Conservation (phyloP, 2,888 invertebrate genomes). For the Chrysopilus asiliformis region DNA sequence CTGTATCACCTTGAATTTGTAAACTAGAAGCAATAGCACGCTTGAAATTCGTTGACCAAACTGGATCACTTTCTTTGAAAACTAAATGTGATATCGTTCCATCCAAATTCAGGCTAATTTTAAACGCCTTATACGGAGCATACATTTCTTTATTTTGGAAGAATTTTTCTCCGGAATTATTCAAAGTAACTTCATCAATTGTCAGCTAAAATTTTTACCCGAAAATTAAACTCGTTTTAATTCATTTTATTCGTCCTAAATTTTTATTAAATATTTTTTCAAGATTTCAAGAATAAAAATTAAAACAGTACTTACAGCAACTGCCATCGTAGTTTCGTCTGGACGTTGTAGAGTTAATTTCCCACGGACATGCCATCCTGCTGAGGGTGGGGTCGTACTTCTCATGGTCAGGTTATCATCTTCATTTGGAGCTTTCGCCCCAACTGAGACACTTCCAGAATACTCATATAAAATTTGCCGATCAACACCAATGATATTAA, state of each 20-base stretch:
- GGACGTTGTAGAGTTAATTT: conserved; percentile 32
- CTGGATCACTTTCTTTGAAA: conserved; percentile 40
- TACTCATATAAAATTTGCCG: conserved; percentile 37
- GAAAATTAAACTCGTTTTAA: not conserved
- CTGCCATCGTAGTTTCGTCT: conserved; percentile 26
- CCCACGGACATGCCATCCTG: conserved; percentile 34
- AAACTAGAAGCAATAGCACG: conserved; percentile 50
- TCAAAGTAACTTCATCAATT: conserved; percentile 33
- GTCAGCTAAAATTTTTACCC: conserved; percentile 23
- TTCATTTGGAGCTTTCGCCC: conserved; percentile 33
- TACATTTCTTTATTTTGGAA: conserved; percentile 36
- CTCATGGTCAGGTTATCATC: conserved; percentile 28
- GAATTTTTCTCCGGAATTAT: conserved; percentile 35
- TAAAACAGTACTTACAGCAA: conserved; percentile 27
- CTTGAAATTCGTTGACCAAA: conserved; percentile 55
- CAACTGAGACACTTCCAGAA: conserved; percentile 33
- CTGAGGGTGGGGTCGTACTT: conserved; percentile 33
- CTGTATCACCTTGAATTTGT: conserved; percentile 41
- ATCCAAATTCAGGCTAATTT: conserved; percentile 26
- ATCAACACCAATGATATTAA: conserved; percentile 32
- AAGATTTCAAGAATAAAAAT: too few relatives aligned
- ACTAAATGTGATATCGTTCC: conserved; percentile 30
- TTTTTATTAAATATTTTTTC: too few relatives aligned
- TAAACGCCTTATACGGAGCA: conserved; percentile 35
- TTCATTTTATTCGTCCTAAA: too few relatives aligned